Conservation (phyloP, 2,888 invertebrate genomes). For the Gryllus longicercus region DNA sequence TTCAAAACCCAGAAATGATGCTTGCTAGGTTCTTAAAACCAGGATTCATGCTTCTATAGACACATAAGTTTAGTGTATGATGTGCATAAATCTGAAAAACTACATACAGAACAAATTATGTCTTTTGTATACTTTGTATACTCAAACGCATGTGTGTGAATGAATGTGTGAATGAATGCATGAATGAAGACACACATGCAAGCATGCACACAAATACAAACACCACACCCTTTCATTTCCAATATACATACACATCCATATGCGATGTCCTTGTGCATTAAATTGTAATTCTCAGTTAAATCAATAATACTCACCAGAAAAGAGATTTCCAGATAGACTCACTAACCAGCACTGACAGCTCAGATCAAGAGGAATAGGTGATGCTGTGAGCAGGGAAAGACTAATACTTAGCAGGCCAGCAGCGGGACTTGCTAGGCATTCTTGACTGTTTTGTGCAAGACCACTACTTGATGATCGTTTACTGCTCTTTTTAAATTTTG, state of each 20-base stretch:
- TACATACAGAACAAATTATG: too few relatives aligned
- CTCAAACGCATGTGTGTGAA: too few relatives aligned
- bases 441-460: background rate
- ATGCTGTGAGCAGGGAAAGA: constrained; percentile 50
- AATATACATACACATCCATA: too few relatives aligned
- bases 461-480: constrained; percentile 29
- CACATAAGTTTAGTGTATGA: too few relatives aligned
- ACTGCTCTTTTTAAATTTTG: constrained; percentile 24
- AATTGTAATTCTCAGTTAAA: too few relatives aligned
- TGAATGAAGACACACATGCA: background rate
- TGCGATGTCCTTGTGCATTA: too few relatives aligned
- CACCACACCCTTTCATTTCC: background rate
- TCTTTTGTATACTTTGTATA: too few relatives aligned
- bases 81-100: too few relatives aligned
- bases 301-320: constrained; percentile 48
- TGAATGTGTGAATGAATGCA: background rate
- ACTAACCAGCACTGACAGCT: constrained; percentile 50
- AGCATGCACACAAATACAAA: background rate
- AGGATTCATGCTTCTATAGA: too few relatives aligned
- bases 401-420: constrained; percentile 45
- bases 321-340: constrained; percentile 56
- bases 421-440: constrained; percentile 32
- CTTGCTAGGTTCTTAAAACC: too few relatives aligned
- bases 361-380: constrained; percentile 56
- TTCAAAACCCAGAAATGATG: too few relatives aligned